Evolutionary conservation across 2,113 vertebrate species (phyloP), one percentile per base, ranked within the genome.

Genomic region (crab-eating macaque (Macaca fascicularis)): DNA sequence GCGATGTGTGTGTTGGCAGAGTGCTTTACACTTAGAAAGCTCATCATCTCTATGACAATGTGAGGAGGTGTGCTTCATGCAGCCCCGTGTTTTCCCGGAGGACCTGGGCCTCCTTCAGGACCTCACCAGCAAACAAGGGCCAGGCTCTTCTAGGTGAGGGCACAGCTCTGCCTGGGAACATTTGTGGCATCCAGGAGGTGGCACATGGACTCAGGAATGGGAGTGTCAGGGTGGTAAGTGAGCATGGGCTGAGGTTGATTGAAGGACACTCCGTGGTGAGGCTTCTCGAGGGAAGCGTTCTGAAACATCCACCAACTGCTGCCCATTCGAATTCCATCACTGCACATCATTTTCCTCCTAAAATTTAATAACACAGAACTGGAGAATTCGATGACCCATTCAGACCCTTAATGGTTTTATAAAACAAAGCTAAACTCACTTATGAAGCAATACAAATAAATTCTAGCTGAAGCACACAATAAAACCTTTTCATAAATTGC

Each of bases 181-280:
- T 40, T 38, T 0, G 38, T 23, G 20, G 22, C 70, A 43, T 43
- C 40, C 40, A 40, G 40, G 23, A 43, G 72, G 23, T 23, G 4
- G 40, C 40, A 43, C 12, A 7, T 19, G n/a, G 70, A 45, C 19
- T 14, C 38, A 11, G 72, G 23, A 74, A 6, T 2, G 1, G 70
- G 22, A 30, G 61, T 64, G 27, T 64, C 27, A 30, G 12, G 27
- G 59, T 13, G 59, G 61, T 1, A 14, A 38, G 35, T 32, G 8
- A 10, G 9, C 25, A 23, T 13, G 25, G 25, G 14, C 43, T 12
- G 27, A 50, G 59, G 78, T 57, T 14, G 38, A 55, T 8, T 22
- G 25, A 27, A 75, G 8, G 38, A 11, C 0, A 3, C 22, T 27
- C 20, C 2, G 0, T 5, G 4, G 40, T 35, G 61, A 64, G 27